Conservation (phyloP, 2,797 vertebrate genomes). For the Phoeniculus purpureus region DNA sequence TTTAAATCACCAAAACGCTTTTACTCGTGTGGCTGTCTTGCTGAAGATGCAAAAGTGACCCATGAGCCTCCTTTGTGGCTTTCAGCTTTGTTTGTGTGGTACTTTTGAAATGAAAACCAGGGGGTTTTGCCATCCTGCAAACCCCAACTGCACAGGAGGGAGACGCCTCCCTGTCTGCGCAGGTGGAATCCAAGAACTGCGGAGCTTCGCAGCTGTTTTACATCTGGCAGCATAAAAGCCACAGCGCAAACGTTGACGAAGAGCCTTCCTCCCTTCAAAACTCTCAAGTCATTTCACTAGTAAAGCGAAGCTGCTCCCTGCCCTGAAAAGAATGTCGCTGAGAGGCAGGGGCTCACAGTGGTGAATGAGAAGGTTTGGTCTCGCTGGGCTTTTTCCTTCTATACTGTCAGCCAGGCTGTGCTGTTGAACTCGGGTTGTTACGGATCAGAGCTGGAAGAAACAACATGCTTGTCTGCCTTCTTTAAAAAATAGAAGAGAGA, state of each 20-base stretch:
- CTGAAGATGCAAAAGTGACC: background rate
- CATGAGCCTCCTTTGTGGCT: background rate
- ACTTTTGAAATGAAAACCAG: background rate
- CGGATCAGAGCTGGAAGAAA: background rate
- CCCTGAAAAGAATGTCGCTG: background rate
- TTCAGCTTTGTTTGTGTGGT: background rate
- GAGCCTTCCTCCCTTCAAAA: background rate
- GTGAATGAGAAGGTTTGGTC: background rate
- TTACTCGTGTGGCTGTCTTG: background rate
- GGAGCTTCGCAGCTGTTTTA: background rate
- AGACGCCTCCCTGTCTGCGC: background rate
- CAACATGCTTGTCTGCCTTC: background rate
- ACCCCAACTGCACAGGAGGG: background rate
- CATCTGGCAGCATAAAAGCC: background rate
- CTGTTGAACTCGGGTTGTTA: background rate
- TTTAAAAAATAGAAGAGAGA: no score
- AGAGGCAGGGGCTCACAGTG: background rate
- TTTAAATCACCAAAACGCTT: background rate
- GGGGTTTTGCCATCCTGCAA: background rate
- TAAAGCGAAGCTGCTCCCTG: background rate
- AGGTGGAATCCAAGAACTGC: background rate
- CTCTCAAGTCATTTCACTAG: background rate
- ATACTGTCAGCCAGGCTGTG: background rate
- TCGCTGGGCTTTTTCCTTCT: background rate
- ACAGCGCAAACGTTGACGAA: background rate